Percentiles rank a stretch among this genome's conserved stretches.
These are phyloP conservation scores for Stegostoma tigrinum DNA, from an alignment of 2,113 vertebrate species.

Conservation along the genomic window DNA sequence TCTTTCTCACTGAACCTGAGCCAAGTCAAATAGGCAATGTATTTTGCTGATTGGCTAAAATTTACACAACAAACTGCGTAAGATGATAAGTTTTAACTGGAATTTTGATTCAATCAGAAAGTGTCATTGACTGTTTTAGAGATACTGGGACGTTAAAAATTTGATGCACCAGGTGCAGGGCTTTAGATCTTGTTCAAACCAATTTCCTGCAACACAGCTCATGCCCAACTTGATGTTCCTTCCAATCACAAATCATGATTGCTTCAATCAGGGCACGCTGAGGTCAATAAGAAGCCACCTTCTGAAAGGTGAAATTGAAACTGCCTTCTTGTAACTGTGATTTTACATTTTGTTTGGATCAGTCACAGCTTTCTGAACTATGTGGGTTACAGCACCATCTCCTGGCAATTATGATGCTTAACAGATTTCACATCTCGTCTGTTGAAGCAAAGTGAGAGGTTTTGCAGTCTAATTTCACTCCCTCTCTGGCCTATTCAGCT, in stretches of 20 bases:
- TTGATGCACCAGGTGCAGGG: background rate
- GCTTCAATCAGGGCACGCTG: background rate
- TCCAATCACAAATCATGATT: background rate
- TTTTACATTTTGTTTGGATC: background rate
- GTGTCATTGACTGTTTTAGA: background rate
- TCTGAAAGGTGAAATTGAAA: background rate
- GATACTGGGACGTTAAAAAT: too few species aligned
- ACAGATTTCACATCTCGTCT: background rate
- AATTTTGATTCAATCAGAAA: background rate
- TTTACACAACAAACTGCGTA: background rate
- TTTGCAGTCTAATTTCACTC: background rate
- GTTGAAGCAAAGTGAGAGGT: background rate
- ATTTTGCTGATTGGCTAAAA: background rate
- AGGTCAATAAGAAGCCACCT: background rate
- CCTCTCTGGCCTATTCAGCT: background rate
- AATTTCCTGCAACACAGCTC: background rate
- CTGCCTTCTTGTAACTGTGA: background rate
- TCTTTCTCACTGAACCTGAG: background rate
- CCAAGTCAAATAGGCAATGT: background rate
- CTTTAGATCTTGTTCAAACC: background rate
- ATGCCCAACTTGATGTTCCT: background rate
- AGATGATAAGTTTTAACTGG: background rate
- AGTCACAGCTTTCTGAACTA: too few species aligned
- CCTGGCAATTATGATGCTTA: background rate
- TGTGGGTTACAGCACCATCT: slow-evolving; percentile 21